Evolutionary conservation across 2,113 vertebrate species (phyloP).

Genomic region (Sialia sialis): DNA sequence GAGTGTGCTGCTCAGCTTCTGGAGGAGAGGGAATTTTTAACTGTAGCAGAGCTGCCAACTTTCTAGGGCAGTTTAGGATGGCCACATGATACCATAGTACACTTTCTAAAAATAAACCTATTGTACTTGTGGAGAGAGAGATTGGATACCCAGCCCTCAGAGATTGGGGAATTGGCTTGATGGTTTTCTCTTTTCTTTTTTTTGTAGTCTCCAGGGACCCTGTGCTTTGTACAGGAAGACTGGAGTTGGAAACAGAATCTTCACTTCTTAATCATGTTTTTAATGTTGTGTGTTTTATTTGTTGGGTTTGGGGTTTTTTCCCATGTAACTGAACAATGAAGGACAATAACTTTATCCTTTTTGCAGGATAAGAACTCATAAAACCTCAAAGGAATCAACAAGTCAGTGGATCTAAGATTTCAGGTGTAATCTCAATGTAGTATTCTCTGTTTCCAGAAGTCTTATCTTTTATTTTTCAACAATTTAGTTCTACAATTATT

Average conservation of each 20-base stretch:
- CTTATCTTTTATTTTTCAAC: background rate
- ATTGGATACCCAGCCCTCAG: background rate
- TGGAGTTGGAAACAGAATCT: background rate
- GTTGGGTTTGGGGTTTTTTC: background rate
- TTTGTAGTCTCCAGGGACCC: background rate
- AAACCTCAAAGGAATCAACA: background rate
- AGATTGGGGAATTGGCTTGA: background rate
- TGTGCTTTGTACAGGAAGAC: background rate
- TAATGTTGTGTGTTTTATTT: background rate
- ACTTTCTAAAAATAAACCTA: conserved; percentile 34
- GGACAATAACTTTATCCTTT: background rate
- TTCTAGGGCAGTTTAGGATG: background rate
- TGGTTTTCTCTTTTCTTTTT: background rate
- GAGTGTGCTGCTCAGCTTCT: background rate
- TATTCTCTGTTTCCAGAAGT: background rate
- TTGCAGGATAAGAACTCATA: background rate
- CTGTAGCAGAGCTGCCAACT: background rate
- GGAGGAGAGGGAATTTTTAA: background rate
- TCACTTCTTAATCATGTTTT: background rate
- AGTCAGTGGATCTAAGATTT: background rate
- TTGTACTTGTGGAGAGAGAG: background rate
- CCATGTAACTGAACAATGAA: accelerated
- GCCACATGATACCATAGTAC: background rate
- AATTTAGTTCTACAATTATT: background rate
- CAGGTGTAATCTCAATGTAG: background rate